Conservation (phyloP, 2,113 vertebrate species). For the Trogon melanurus region DNA sequence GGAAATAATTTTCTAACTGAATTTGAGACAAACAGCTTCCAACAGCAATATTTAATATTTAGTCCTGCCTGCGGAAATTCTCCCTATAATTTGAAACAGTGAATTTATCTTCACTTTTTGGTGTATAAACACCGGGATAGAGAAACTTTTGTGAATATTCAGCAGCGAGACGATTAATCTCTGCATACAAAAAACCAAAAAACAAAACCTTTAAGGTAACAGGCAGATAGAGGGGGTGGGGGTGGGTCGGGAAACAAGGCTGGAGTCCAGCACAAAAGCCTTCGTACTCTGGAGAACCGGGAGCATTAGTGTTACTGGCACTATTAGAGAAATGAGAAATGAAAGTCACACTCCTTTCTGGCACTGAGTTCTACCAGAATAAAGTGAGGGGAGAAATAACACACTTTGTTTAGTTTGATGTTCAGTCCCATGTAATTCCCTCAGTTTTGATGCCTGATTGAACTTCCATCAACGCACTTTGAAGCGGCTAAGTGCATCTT, state of each 20-base stretch:
- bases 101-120: not conserved
- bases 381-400: not conserved
- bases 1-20: not conserved
- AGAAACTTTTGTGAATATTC: not conserved
- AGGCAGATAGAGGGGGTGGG: fast-evolving
- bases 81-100: not conserved
- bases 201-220: not conserved
- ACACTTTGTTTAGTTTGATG: not conserved
- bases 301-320: not conserved
- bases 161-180: not conserved
- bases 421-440: not conserved
- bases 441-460: not conserved
- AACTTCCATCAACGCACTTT: not conserved
- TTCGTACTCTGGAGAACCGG: not conserved
- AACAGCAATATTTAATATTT: too few species aligned
- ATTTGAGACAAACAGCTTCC: not conserved
- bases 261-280: not conserved
- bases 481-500: not conserved
- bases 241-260: fast-evolving
- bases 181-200: not conserved
- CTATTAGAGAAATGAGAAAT: not conserved
- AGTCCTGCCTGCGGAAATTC: too few species aligned
- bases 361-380: not conserved
- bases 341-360: not conserved
- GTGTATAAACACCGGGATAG: not conserved